Percentiles rank a stretch among this genome's conserved stretches.
phyloP scores from a whole-genome alignment of 1,140 invertebrate species.

The Augochlora pura region DNA sequence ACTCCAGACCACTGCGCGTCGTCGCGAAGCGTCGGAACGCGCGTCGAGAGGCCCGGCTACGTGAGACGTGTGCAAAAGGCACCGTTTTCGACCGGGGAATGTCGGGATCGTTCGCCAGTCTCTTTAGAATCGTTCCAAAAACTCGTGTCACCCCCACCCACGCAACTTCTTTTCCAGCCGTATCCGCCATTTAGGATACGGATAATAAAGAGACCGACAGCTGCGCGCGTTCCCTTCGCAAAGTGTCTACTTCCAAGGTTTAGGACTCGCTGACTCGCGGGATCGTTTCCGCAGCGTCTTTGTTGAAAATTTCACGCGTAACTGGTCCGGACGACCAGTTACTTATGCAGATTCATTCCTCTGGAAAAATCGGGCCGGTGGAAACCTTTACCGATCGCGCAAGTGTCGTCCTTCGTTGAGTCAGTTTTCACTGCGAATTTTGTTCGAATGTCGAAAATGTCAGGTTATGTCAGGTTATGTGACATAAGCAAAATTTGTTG shows the following conservation, averaged over 20 bases:
- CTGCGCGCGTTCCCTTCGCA: background rate
- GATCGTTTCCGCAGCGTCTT: too few relatives aligned
- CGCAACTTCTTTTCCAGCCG: background rate
- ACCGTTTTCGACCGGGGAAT: conserved; percentile 7
- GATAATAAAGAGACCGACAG: conserved; percentile 46
- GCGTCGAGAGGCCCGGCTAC: conserved; percentile 13
- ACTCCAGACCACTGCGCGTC: too few relatives aligned
- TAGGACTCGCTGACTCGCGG: background rate
- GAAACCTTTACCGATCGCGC: too few relatives aligned
- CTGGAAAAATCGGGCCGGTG: background rate
- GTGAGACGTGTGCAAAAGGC: conserved; percentile 36
- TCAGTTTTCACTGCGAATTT: too few relatives aligned
- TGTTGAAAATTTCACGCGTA: conserved; percentile 27
- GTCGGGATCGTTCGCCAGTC: conserved; percentile 2
- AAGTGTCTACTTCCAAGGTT: background rate
- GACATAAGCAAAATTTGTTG: too few relatives aligned
- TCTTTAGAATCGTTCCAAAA: conserved; percentile 24
- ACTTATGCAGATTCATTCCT: background rate
- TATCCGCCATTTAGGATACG: background rate
- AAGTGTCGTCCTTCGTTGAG: too few relatives aligned
- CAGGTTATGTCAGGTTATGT: too few relatives aligned
- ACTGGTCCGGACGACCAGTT: background rate
- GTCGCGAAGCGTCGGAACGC: background rate
- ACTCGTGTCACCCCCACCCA: background rate
- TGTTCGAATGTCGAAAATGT: too few relatives aligned